A percentile compares a stretch with the other conserved stretches of the same genome.
These are phyloP conservation scores for Centrocercus urophasianus DNA, from an alignment of 2,113 vertebrate species.

Conservation along the genomic window DNA sequence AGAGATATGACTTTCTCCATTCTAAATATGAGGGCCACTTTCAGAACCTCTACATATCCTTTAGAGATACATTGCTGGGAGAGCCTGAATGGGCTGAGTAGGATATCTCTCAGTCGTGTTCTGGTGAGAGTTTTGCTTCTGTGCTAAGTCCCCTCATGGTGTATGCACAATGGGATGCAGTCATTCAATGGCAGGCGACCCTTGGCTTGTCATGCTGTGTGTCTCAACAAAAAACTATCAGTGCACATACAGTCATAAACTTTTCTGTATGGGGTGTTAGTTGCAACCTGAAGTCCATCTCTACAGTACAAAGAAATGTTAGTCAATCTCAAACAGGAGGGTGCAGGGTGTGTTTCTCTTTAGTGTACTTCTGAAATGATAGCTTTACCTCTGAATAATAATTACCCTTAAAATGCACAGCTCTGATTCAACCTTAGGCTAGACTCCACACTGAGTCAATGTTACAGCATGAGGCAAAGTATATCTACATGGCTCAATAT, in stretches of 20 bases:
- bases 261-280: neutral
- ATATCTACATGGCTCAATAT: neutral
- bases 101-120: neutral
- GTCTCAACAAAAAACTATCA: neutral
- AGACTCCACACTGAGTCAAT: neutral
- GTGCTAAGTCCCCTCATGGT: fast-evolving
- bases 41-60: fast-evolving
- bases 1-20: neutral
- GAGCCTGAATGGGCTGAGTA: neutral
- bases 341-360: neutral
- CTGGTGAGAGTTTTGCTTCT: neutral
- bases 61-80: neutral
- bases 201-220: neutral
- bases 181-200: neutral
- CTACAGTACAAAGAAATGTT: neutral
- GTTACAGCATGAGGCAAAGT: neutral
- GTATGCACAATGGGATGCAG: fast-evolving
- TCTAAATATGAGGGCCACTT: fast-evolving
- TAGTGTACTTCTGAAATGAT: neutral
- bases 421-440: neutral
- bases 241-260: fast-evolving
- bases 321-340: neutral
- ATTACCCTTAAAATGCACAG: neutral
- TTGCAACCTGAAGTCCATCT: neutral
- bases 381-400: neutral